Percentiles rank a stretch among this genome's conserved stretches.
These are phyloP conservation scores for Artibeus lituratus DNA, from an alignment of 2,797 vertebrate species.

Conservation along the genomic window DNA sequence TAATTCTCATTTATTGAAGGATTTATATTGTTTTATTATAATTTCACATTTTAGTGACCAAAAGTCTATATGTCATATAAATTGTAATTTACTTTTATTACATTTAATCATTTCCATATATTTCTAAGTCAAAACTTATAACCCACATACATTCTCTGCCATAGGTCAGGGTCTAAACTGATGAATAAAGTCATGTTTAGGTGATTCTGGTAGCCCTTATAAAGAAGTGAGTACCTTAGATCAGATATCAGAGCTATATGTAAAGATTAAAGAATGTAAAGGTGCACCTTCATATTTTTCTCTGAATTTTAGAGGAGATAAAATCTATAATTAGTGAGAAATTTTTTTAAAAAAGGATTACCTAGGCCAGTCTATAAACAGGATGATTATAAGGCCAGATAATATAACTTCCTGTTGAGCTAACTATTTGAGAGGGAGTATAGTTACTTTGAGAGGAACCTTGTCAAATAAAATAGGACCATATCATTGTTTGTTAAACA, in stretches of 20 bases:
- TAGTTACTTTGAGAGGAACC: neutral
- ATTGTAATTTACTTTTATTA: neutral
- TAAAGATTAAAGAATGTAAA: neutral
- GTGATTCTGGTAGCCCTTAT: neutral
- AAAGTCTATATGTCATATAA: neutral
- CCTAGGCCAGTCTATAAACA: neutral
- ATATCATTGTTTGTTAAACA: neutral
- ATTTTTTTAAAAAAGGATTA: neutral
- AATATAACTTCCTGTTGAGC: neutral
- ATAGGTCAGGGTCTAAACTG: neutral
- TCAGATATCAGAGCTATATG: neutral
- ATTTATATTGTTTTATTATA: neutral
- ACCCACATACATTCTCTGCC: neutral
- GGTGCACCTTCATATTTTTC: neutral
- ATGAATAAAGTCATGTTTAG: neutral
- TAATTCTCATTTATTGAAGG: neutral
- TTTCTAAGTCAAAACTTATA: neutral
- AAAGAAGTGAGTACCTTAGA: neutral
- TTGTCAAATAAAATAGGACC: neutral
- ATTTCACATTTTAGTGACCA: neutral
- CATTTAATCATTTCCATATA: neutral
- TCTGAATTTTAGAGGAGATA: neutral
- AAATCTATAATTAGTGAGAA: neutral
- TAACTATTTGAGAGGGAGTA: neutral
- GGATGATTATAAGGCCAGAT: neutral